A percentile compares a stretch with the other conserved stretches of the same genome.
Conservation (phyloP, 2,888 invertebrate genomes). For the Hylaea fasciaria region DNA sequence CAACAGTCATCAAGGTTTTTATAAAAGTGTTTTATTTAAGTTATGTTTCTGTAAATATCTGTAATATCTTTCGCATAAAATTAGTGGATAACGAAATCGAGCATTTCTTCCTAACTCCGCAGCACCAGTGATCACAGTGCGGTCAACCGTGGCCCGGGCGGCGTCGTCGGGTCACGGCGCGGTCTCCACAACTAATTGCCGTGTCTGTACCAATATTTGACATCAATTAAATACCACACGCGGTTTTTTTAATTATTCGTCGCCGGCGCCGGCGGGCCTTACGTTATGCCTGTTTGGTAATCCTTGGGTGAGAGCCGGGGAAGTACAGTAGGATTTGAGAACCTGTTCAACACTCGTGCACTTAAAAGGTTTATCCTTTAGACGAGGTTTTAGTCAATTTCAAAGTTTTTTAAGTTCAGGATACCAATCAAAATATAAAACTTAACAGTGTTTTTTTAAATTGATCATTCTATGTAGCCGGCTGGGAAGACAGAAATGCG, state of each 20-base stretch:
- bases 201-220: conserved; percentile 76
- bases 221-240: conserved; percentile 70
- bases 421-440: too few species aligned
- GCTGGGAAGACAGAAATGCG: too few species aligned
- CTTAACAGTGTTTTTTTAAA: too few species aligned
- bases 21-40: too few species aligned
- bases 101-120: conserved; percentile 8
- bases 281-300: conserved; percentile 28
- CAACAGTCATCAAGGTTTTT: too few species aligned
- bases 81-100: background rate
- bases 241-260: conserved; percentile 57
- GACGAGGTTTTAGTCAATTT: too few species aligned
- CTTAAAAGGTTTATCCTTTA: too few species aligned
- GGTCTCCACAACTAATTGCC: conserved; percentile 61
- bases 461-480: too few species aligned
- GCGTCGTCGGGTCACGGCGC: conserved; percentile 54
- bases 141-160: conserved; percentile 27
- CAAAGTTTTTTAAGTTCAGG: too few species aligned
- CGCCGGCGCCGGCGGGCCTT: conserved; percentile 40
- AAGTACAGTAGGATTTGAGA: background rate
- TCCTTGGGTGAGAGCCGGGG: conserved; percentile 24
- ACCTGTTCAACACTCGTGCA: background rate
- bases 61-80: too few species aligned
- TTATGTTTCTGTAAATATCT: too few species aligned
- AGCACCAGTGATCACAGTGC: conserved; percentile 25